Conservation (phyloP, 2,113 vertebrate species). For the Carassius gibelio region DNA sequence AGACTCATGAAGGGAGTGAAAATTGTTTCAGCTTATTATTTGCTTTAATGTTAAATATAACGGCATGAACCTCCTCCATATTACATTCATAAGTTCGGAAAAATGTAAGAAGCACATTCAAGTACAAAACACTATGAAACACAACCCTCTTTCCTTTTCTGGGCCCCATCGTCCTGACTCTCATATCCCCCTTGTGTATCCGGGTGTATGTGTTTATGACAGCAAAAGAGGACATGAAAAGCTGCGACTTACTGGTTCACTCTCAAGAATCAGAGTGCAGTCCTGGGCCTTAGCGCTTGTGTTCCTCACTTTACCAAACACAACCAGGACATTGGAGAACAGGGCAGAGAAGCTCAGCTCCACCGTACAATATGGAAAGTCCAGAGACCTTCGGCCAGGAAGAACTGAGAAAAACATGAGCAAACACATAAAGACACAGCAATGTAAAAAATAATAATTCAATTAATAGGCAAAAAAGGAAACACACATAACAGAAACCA, state of each 20-base stretch:
- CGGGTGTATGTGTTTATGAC: neutral
- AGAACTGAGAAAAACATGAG: conserved; percentile 66
- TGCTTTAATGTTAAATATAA: neutral
- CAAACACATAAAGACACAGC: neutral
- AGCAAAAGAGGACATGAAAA: conserved; percentile 30
- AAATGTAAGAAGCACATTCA: neutral
- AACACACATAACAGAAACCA: neutral
- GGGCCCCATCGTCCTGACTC: neutral
- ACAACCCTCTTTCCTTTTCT: neutral
- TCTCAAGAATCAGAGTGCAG: conserved; percentile 70
- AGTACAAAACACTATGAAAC: neutral
- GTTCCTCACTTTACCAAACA: conserved; percentile 75
- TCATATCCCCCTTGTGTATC: neutral
- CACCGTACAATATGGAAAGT: conserved; percentile 74
- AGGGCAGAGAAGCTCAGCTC: conserved; percentile 78
- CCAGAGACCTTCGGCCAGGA: conserved; percentile 63
- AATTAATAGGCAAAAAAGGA: neutral
- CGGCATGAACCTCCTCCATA: neutral
- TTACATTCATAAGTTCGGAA: neutral
- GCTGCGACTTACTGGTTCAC: conserved; percentile 72
- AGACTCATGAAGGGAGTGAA: neutral
- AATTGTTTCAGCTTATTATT: neutral
- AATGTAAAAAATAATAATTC: neutral
- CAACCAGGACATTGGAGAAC: conserved; percentile 82
- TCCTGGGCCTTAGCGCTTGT: conserved; percentile 59